Evolutionary conservation across 2,113 vertebrate species (phyloP).

Genomic region (Cynocephalus volans): DNA sequence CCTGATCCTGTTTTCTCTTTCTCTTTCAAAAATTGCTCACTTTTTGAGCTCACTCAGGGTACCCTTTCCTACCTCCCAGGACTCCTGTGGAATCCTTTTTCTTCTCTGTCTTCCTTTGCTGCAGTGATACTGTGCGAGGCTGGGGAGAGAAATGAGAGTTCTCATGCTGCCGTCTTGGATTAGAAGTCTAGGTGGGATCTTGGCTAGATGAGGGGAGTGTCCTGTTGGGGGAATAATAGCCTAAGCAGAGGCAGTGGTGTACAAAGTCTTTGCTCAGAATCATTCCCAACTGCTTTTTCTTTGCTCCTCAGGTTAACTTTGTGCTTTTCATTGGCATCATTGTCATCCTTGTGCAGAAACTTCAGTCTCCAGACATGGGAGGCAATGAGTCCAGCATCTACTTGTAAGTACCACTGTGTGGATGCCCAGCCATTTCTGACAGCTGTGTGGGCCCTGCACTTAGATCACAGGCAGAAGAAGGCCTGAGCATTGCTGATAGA

Average conservation of each 20-base stretch:
- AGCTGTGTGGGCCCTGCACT: background rate
- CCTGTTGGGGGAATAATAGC: too few species aligned
- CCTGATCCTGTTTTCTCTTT: background rate
- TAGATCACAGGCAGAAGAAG: background rate
- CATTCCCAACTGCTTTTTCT: background rate
- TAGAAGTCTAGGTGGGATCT: background rate
- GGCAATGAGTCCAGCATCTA: slow-evolving; percentile 99
- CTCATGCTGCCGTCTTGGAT: background rate
- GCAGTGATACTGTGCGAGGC: background rate
- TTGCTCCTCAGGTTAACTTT: slow-evolving; percentile 94
- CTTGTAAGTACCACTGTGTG: slow-evolving; percentile 93
- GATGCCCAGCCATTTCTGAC: background rate
- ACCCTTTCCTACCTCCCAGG: background rate
- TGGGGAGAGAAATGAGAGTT: background rate
- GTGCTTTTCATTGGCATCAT: slow-evolving; percentile 98
- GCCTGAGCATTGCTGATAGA: background rate
- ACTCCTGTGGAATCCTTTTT: background rate
- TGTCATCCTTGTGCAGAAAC: slow-evolving; percentile 98
- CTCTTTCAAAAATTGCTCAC: background rate
- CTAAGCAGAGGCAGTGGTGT: background rate
- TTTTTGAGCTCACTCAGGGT: background rate
- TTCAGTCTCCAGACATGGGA: slow-evolving; percentile 98
- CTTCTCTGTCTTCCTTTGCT: background rate
- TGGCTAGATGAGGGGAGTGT: background rate
- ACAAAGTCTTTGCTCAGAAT: background rate